Conservation (phyloP, 2,797 vertebrate genomes). For the Glossophaga mutica region DNA sequence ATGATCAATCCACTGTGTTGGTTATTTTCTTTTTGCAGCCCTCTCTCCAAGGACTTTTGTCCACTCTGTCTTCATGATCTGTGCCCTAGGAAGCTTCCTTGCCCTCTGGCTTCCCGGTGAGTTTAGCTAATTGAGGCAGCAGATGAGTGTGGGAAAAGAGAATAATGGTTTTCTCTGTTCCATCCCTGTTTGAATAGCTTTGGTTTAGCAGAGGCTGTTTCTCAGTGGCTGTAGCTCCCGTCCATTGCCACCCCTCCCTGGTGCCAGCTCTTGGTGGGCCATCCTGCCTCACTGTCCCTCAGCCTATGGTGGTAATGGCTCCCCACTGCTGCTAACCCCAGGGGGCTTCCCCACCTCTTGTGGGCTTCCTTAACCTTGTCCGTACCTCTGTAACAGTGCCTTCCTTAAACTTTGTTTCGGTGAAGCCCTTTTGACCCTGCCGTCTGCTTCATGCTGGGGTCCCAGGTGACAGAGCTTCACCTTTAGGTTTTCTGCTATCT, state of each 20-base stretch:
- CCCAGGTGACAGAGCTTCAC: background rate
- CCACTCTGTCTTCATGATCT: background rate
- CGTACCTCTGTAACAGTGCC: background rate
- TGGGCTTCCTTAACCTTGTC: background rate
- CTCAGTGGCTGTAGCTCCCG: background rate
- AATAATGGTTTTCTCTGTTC: background rate
- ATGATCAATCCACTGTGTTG: background rate
- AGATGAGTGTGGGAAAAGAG: background rate
- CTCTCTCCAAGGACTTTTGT: background rate
- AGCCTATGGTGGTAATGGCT: background rate
- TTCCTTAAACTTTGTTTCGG: background rate
- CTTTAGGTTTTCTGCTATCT: background rate
- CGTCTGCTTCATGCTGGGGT: background rate
- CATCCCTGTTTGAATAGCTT: background rate
- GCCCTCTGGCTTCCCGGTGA: background rate
- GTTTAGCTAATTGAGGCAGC: background rate
- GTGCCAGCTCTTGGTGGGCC: background rate
- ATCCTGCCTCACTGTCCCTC: background rate
- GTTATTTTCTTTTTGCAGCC: background rate
- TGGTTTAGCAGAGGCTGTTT: background rate
- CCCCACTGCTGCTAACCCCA: background rate
- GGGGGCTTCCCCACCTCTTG: background rate
- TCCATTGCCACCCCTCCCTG: background rate
- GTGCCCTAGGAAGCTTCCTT: background rate
- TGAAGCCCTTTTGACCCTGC: background rate